A percentile compares a stretch with the other conserved stretches of the same genome.
Conservation (phyloP, 2,888 invertebrate genomes). For the Mimachlamys varia region DNA sequence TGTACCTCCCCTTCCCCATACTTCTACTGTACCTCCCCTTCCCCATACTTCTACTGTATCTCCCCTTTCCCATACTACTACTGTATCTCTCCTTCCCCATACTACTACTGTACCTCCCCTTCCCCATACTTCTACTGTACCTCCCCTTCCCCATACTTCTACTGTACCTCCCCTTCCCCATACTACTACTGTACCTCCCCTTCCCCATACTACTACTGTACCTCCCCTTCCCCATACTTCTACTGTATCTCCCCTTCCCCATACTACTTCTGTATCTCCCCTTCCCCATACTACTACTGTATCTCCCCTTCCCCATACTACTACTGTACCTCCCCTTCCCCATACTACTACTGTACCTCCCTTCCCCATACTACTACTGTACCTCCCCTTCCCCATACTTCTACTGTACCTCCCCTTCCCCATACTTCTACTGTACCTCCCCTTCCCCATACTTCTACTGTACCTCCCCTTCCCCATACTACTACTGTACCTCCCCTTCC, state of each 20-base stretch:
- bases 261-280: neutral
- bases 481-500: neutral
- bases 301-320: neutral
- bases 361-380: too few relatives aligned
- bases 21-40: neutral
- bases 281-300: neutral
- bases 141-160: neutral
- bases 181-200: neutral
- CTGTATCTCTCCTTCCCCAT: neutral
- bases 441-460: neutral
- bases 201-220: neutral
- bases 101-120: neutral
- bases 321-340: neutral
- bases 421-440: neutral
- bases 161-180: neutral
- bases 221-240: neutral
- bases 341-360: neutral
- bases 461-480: neutral
- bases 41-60: neutral
- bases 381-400: neutral
- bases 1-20: neutral
- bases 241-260: neutral
- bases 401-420: neutral
- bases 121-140: neutral
- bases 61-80: neutral